Evolutionary conservation across 1,140 invertebrate genomes (phyloP), one percentile per base, ranked within the genome.

Genomic region (Apis florea): DNA sequence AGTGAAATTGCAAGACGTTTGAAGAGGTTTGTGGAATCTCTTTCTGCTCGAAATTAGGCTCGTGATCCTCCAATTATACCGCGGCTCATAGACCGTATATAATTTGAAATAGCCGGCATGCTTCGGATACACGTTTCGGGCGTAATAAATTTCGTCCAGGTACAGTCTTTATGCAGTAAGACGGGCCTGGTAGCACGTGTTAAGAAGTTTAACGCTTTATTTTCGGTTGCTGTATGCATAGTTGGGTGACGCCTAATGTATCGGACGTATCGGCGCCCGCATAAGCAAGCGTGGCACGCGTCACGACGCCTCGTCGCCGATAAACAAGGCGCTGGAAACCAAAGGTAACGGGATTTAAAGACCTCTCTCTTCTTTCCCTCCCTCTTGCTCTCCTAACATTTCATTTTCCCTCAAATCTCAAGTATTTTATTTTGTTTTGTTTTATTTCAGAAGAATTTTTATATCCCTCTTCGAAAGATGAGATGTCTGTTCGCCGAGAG

Each of bases 301-400:
- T 89, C 87, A 87, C 82, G 80, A 86, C 81, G 82, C 87, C 77
- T 86, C 83, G 83, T 71, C 87, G 85, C 87, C 84, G 82, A 73
- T 79, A 69, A 85, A 86, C 88, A 79, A 88, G 82, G 87, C 84
- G 83, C 72, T 81, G 69, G 80, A 91, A 86, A 88, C 86, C 77
- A 90, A 90, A 88, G 79, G 85, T 93, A 93, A 93, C 92, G 93
- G 93, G 90, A 93, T 93, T 93, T 93, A 92, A 93, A 93, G 88
- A 86, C 89, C 90, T 80, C 89, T 80, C 86, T 88, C 85, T 83
- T 84, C 82, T 69, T 54, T 58, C 24, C 70, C 68, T 58, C 70
- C 49, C 51, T 67, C 77, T 26, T 76, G 10, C 40, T 61, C 66
- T n/a, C 53, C 31, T 6, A 6, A 40, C 31, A 40, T 40, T 40